Conservation (phyloP, 53 echinoderm and acorn worm genomes). For the Arbacia lixula region DNA sequence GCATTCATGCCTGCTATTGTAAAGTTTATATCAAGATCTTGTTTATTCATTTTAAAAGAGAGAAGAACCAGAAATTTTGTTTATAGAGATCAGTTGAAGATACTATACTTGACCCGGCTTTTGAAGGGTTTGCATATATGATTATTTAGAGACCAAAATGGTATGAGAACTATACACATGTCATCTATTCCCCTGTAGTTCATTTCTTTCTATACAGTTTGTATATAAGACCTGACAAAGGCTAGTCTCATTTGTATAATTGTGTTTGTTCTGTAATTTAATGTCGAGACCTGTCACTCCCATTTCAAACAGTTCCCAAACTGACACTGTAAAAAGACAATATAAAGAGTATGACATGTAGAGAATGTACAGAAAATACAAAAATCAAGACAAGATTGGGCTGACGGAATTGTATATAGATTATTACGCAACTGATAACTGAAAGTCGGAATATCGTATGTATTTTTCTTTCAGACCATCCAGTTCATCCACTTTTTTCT, state of each 20-base stretch:
- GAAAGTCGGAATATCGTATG: background rate
- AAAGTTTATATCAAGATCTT: constrained; percentile 34
- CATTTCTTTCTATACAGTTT: constrained; percentile 1
- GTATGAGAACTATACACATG: background rate
- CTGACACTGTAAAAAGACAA: constrained; percentile 2
- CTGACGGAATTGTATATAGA: constrained; percentile 48
- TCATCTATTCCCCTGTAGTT: constrained; percentile 26
- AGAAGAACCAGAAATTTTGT: constrained; percentile 37
- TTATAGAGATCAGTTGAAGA: constrained; percentile 45
- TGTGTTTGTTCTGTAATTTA: constrained; percentile 44
- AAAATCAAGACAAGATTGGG: background rate
- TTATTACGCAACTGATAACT: constrained; percentile 29
- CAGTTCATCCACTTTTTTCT: constrained; percentile 15
- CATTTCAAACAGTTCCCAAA: constrained; percentile 4
- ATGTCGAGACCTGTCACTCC: constrained; percentile 32
- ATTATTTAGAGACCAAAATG: constrained; percentile 47
- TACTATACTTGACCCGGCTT: constrained; percentile 35
- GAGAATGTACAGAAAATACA: constrained; percentile 25
- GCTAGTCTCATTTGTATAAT: constrained; percentile 49
- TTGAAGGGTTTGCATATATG: constrained; percentile 39
- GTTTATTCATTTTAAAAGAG: constrained; percentile 28
- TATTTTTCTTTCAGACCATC: too few relatives aligned
- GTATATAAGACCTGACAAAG: constrained; percentile 48
- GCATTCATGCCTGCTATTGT: too few relatives aligned
- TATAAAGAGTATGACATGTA: constrained; percentile 8